These are phyloP conservation scores for Istiophorus platypterus DNA, from an alignment of 2,113 vertebrate genomes.

Conservation along the genomic window DNA sequence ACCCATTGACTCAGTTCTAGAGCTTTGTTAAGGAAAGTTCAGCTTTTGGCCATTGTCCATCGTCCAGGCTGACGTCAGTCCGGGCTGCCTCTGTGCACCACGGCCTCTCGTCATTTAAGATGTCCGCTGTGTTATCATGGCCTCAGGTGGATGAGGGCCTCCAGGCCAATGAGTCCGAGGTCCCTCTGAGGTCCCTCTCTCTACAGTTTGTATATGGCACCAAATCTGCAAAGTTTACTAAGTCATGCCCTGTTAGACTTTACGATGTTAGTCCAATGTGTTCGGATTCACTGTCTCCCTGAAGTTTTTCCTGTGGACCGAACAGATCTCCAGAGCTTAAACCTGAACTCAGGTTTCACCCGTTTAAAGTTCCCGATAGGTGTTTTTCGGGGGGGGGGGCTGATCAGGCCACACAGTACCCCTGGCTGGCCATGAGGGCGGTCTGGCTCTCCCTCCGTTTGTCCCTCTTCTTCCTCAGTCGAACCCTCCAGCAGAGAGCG, in stretches of 20 bases:
- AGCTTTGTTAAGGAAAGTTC: not conserved
- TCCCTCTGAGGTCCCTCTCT: not conserved
- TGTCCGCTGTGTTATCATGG: not conserved
- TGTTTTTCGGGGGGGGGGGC: not conserved
- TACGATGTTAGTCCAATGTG: not conserved
- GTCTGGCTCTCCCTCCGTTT: slow-evolving; percentile 91
- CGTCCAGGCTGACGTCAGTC: not conserved
- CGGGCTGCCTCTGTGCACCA: not conserved
- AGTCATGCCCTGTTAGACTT: not conserved
- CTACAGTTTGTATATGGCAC: not conserved
- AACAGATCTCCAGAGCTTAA: not conserved
- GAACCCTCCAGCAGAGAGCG: slow-evolving; percentile 89
- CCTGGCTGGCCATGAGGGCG: slow-evolving; percentile 86
- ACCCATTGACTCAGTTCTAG: not conserved
- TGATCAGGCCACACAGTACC: slow-evolving; percentile 47
- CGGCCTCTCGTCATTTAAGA: not conserved
- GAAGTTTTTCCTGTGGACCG: not conserved
- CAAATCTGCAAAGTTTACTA: not conserved
- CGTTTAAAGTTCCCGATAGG: not conserved
- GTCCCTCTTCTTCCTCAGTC: slow-evolving; percentile 86
- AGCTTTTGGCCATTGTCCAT: not conserved
- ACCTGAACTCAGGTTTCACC: no score
- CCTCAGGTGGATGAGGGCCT: not conserved
- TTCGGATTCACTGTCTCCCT: not conserved
- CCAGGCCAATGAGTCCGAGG: not conserved